Evolutionary conservation across 2,113 vertebrate genomes (phyloP).

Genomic region (Fulmarus glacialis): DNA sequence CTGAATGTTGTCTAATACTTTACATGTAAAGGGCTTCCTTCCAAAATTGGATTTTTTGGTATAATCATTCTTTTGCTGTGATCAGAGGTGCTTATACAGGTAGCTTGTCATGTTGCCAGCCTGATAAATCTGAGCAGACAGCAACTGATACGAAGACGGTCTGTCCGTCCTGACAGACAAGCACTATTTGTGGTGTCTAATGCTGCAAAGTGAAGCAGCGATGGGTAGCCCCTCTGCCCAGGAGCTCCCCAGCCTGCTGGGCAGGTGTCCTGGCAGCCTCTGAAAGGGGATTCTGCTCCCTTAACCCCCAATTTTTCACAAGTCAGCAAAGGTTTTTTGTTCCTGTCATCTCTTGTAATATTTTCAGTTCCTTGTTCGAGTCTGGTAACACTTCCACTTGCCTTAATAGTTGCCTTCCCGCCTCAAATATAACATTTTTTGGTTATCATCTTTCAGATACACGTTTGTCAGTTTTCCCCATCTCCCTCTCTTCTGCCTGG

Average conservation of each 20-base stretch:
- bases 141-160: accelerated
- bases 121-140: not conserved
- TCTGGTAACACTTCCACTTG: not conserved
- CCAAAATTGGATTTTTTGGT: not conserved
- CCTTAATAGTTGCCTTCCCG: not conserved
- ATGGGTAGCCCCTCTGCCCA: not conserved
- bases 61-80: not conserved
- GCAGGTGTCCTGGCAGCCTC: not conserved
- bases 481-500: not conserved
- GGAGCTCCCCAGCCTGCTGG: not conserved
- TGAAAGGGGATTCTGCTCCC: not conserved
- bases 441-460: not conserved
- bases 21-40: not conserved
- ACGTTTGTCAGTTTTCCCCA: not conserved
- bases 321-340: not conserved
- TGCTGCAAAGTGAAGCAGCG: not conserved
- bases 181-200: not conserved
- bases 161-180: not conserved
- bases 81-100: not conserved
- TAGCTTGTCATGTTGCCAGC: not conserved
- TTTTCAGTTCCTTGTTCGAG: not conserved
- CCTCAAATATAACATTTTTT: not conserved
- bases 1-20: not conserved
- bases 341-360: not conserved
- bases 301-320: not conserved